These are phyloP conservation scores for Acanthurus tractus DNA, from an alignment of 2,797 vertebrate genomes.

Conservation along the genomic window DNA sequence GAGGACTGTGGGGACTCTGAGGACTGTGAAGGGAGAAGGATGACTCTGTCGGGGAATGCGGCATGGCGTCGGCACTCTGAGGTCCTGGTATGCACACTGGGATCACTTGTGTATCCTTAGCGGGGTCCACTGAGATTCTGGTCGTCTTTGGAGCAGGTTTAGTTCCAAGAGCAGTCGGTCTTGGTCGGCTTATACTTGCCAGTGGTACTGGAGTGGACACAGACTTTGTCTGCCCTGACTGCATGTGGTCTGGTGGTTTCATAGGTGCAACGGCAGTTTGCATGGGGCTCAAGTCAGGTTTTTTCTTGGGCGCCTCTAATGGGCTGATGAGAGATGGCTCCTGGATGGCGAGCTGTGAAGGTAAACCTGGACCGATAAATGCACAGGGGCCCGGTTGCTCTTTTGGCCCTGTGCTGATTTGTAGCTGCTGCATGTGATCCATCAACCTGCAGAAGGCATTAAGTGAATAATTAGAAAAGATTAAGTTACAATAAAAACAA, in stretches of 20 bases:
- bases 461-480: not conserved
- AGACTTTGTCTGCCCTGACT: conserved; percentile 40
- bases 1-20: conserved; percentile 69
- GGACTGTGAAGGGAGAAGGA: conserved; percentile 68
- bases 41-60: conserved; percentile 80
- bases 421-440: conserved; percentile 71
- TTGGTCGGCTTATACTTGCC: conserved; percentile 79
- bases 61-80: conserved; percentile 60
- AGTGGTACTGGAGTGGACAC: conserved; percentile 55
- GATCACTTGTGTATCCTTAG: conserved; percentile 68
- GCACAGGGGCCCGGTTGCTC: conserved; percentile 54
- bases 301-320: conserved; percentile 30
- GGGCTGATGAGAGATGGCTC: conserved; percentile 46
- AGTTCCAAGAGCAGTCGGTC: conserved; percentile 76
- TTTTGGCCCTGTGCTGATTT: conserved; percentile 54
- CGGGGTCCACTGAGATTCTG: conserved; percentile 58
- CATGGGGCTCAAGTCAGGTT: conserved; percentile 15
- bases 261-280: conserved; percentile 34
- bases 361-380: conserved; percentile 38
- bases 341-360: conserved; percentile 61
- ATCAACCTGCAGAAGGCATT: conserved; percentile 67
- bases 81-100: conserved; percentile 72
- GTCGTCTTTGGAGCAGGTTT: conserved; percentile 69
- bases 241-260: conserved; percentile 42
- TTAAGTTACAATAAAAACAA: not conserved